These are phyloP conservation scores for Plectus sambesii DNA, from an alignment of 1,140 invertebrate genomes.

Conservation along the genomic window DNA sequence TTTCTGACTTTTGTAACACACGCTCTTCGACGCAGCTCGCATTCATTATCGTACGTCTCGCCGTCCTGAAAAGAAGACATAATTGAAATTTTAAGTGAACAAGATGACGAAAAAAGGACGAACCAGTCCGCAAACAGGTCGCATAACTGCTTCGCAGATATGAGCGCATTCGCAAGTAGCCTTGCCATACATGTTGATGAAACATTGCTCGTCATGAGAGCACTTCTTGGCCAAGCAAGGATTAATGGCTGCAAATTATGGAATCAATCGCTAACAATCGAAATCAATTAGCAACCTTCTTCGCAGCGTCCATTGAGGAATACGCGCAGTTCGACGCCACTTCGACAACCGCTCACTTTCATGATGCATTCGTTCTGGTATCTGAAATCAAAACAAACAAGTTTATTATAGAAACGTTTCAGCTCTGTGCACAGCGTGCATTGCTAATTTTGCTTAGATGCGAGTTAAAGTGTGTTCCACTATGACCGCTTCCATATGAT, in stretches of 20 bases:
- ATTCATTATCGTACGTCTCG: slow-evolving; percentile 59
- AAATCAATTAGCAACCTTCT: too few species aligned
- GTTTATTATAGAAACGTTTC: too few species aligned
- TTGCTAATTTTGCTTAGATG: too few species aligned
- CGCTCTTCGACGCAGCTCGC: slow-evolving; percentile 57
- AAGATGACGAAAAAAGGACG: slow-evolving; percentile 1
- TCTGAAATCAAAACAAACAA: too few species aligned
- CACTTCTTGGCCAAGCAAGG: slow-evolving; percentile 66
- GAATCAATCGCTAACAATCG: slow-evolving; percentile 11
- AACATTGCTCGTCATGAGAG: slow-evolving; percentile 62
- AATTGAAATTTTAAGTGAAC: neutral
- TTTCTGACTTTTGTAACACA: slow-evolving; percentile 61
- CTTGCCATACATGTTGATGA: slow-evolving; percentile 68
- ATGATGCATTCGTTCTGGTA: slow-evolving; percentile 73
- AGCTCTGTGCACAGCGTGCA: too few species aligned
- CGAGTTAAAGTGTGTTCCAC: too few species aligned
- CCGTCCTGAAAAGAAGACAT: slow-evolving; percentile 49
- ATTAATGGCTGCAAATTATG: slow-evolving; percentile 58
- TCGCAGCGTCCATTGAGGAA: slow-evolving; percentile 67
- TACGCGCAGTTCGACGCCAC: slow-evolving; percentile 59
- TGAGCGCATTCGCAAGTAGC: slow-evolving; percentile 65
- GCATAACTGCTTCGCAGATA: slow-evolving; percentile 64
- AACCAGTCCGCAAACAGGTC: slow-evolving; percentile 56
- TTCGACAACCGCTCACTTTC: slow-evolving; percentile 62
- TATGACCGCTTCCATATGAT: too few species aligned